Conservation (phyloP, 2,113 vertebrate genomes). For the Corydoras sp. region DNA sequence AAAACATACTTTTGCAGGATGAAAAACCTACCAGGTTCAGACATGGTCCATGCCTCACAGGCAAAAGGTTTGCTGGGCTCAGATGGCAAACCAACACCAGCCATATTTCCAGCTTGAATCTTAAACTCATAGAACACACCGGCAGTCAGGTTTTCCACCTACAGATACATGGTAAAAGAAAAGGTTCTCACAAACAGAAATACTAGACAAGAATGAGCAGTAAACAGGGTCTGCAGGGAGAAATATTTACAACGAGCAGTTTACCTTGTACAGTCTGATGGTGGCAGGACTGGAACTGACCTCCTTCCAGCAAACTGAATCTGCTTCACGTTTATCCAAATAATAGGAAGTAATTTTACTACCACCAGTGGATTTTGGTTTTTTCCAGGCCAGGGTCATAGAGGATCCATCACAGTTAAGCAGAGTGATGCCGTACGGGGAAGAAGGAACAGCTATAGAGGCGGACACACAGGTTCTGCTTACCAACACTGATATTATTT, state of each 20-base stretch:
- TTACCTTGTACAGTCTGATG: constrained; percentile 72
- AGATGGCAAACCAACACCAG: constrained; percentile 82
- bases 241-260: constrained; percentile 27
- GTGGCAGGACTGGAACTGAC: constrained; percentile 68
- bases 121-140: constrained; percentile 85
- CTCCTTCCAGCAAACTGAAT: constrained; percentile 80
- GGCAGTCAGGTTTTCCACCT: constrained; percentile 82
- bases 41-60: constrained; percentile 88
- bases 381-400: constrained; percentile 91
- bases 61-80: constrained; percentile 80
- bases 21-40: constrained; percentile 74
- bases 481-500: neutral
- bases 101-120: constrained; percentile 81
- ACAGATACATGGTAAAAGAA: constrained; percentile 6
- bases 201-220: neutral
- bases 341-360: constrained; percentile 84
- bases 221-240: neutral
- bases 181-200: neutral
- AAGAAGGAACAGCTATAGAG: constrained; percentile 77
- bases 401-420: constrained; percentile 82
- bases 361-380: constrained; percentile 81
- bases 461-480: neutral
- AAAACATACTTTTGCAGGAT: neutral
- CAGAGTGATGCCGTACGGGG: constrained; percentile 82
- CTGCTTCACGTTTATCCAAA: constrained; percentile 76